A percentile compares a stretch with the other conserved stretches of the same genome.
Evolutionary conservation across 2,888 invertebrate species (phyloP).

Genomic region (Pediacus dermestoides): DNA sequence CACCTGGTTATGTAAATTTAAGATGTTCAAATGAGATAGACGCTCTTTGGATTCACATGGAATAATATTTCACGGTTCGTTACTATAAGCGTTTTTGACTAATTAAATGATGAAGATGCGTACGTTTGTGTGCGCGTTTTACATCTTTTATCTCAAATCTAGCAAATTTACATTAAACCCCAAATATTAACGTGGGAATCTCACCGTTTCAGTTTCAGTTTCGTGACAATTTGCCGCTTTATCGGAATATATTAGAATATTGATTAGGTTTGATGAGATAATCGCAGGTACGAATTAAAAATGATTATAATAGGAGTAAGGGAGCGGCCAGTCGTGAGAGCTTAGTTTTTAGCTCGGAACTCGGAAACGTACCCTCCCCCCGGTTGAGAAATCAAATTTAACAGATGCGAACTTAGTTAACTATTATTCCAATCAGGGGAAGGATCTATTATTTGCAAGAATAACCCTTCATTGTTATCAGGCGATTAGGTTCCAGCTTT

Average conservation of each 20-base stretch:
- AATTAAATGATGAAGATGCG: conserved; percentile 27
- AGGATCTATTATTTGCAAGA: too few species aligned
- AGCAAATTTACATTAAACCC: conserved; percentile 10
- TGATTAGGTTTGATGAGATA: conserved; percentile 29
- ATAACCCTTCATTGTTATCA: conserved; percentile 31
- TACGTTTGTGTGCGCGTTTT: conserved; percentile 19
- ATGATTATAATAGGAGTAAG: not conserved
- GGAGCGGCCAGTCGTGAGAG: too few species aligned
- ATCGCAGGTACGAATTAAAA: conserved; percentile 28
- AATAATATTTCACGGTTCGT: conserved; percentile 25
- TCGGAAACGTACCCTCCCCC: too few species aligned
- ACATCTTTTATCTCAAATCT: too few species aligned
- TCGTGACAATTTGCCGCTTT: conserved; percentile 34
- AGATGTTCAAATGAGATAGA: conserved; percentile 21
- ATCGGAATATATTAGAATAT: conserved; percentile 33
- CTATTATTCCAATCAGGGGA: too few species aligned
- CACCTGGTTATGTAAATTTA: conserved; percentile 37
- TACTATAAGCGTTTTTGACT: conserved; percentile 17
- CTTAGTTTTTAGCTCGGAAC: too few species aligned
- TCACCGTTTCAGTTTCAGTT: conserved; percentile 23
- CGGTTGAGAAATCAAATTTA: too few species aligned
- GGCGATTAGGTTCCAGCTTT: conserved; percentile 24
- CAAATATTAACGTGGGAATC: conserved; percentile 31
- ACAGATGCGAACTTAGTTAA: too few species aligned
- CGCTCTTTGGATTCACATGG: conserved; percentile 21